Evolutionary conservation across 2,797 vertebrate species (phyloP), one percentile per base, ranked within the genome.

Genomic region (Danio jaintianensis): DNA sequence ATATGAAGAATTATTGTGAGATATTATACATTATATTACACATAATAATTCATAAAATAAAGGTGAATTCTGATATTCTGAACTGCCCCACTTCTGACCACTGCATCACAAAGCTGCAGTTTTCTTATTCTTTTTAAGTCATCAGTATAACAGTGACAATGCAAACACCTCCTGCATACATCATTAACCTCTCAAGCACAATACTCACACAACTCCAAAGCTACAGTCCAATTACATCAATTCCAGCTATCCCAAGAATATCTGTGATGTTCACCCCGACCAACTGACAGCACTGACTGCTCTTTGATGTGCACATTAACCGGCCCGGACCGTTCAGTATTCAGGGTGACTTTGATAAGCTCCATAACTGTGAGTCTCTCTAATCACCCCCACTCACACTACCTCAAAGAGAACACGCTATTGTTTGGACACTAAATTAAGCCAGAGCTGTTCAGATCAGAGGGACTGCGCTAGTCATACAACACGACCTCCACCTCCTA

Each of bases 341-440:
- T 90, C 90, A 90, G 86, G 85, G 87, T 90, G 88, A 91, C 90
- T 92, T 91, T 91, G 87, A 92, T 91, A 91, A 89, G 63, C 86
- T 86, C 86, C 84, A 88, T 91, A 90, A 91, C 69, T 87, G 76
- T 85, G 43, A 45, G 84, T 29, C 3, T 85, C 81, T 86, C 78
- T 82, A 82, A 82, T 36, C 74, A 29, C 78, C 56, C 72, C 75
- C 42, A 83, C 85, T 84, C 83, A 82, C 42, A 85, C 71, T 58
- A 83, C 66, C 86, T 83, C 82, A 80, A 85, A 75, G 63, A 73
- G 84, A 89, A 74, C 66, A 86, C 82, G 81, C 87, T 86, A 83
- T 86, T 89, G 83, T 82, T 84, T 81, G 58, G 53, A 85, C 81
- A 76, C 79, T 68, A 76, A 76, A 83, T 79, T 74, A 80, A 82